Base-by-base conservation (phyloP, 2,888 invertebrate genomes). In the Spodoptera exigua region DNA sequence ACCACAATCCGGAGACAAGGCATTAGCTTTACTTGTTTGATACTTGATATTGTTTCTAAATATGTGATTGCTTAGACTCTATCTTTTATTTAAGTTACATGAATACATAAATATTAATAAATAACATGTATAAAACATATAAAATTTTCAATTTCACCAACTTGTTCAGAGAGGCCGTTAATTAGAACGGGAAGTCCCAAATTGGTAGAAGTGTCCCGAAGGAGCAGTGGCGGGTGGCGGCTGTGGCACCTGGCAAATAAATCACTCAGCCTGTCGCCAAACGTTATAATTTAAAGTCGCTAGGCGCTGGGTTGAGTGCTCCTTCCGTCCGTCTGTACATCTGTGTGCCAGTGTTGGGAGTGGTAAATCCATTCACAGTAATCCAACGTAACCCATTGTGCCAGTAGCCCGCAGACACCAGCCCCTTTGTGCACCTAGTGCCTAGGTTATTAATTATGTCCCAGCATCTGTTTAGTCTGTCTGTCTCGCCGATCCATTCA, bases 391-490 rank as follows among this genome's bases (percentile, higher is more conserved):
- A 57, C 63, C 79, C 69, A 80, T 80, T 80, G 80, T 80, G 63
- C 77, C 52, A 56, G 44, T 57, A 52, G 59, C 67, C 57, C 44
- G 35, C 75, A 78, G 73, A 61, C 78, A 65, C 75, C 48, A 61
- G 68, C 59, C 74, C 70, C 77, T 80, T 80, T 80, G 77, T 78
- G 63, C 68, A 78, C 76, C 79, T 77, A 27, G 27, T 27, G 27
- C 27, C 27, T 27, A 71, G 69, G 74, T 79, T 76, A 80, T 80
- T 80, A 80, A 80, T 80, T 79, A 76, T 71, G 72, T 79, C 67
- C 69, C 61, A 44, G 67, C 79, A 68, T 62, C 79, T 73, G 75
- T 69, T 78, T 74, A 76, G 72, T 52, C 64, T 61, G 74, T 51
- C 65, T 66, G 62, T 61, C 72, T 61, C 14, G 44, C 49, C 52